Evolutionary conservation across 2,888 invertebrate genomes (phyloP).

Genomic region (Diachrysia chrysitis): DNA sequence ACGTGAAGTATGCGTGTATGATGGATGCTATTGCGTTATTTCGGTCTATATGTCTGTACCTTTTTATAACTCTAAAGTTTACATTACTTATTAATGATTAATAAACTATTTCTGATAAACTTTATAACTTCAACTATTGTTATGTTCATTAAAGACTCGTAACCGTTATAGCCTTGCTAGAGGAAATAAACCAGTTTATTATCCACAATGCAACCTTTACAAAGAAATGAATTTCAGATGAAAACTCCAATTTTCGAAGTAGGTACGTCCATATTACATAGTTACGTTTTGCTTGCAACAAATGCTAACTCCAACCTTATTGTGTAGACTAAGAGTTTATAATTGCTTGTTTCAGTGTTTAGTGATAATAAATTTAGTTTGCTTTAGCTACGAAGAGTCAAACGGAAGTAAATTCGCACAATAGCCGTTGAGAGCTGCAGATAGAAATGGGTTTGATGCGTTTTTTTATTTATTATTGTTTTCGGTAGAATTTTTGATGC

Average conservation of each 20-base stretch:
- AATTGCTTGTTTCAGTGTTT: constrained; percentile 6
- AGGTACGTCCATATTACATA: constrained; percentile 39
- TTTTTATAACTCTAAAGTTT: too few species aligned
- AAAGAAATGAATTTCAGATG: constrained; percentile 34
- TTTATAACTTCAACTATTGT: not conserved
- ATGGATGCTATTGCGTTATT: too few species aligned
- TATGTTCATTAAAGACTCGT: constrained; percentile 15
- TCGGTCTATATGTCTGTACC: too few species aligned
- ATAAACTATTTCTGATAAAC: not conserved
- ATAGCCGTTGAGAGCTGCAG: constrained; percentile 40
- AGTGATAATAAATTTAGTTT: not conserved
- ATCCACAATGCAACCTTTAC: constrained; percentile 40
- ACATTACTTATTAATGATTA: too few species aligned
- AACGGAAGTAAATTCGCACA: constrained; percentile 47
- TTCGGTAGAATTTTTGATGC: constrained; percentile 22
- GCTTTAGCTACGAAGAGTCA: constrained; percentile 28
- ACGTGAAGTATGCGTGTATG: too few species aligned
- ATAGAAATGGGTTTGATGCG: constrained; percentile 27
- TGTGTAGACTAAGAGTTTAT: not conserved
- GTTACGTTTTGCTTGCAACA: not conserved
- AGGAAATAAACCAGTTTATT: constrained; percentile 45
- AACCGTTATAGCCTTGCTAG: constrained; percentile 10
- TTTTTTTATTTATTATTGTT: constrained; percentile 34
- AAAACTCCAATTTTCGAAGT: constrained; percentile 52
- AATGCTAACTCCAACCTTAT: not conserved